Conservation (phyloP, 2,113 vertebrate species). For the Mesembrinibis cayennensis region DNA sequence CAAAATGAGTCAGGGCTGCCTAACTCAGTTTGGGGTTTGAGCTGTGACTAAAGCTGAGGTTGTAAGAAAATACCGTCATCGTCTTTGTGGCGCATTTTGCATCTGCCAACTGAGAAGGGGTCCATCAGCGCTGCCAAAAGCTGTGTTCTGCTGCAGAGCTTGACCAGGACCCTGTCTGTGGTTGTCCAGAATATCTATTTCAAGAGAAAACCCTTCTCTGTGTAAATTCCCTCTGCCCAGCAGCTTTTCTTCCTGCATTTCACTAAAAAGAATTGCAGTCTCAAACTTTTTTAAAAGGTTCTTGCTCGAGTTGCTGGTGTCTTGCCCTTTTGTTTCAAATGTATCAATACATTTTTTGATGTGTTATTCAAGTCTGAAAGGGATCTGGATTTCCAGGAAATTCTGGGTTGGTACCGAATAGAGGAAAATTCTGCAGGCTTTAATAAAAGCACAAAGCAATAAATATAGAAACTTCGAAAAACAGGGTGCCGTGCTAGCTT, state of each 20-base stretch:
- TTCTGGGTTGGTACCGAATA: not conserved
- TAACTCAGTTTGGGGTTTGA: not conserved
- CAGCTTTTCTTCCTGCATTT: not conserved
- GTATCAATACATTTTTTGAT: not conserved
- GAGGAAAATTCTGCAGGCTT: not conserved
- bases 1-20: not conserved
- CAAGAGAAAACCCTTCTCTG: not conserved
- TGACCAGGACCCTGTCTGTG: not conserved
- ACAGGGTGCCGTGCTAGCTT: not conserved
- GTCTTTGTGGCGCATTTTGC: not conserved
- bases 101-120: not conserved
- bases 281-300: not conserved
- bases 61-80: not conserved
- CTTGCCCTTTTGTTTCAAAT: not conserved
- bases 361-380: not conserved
- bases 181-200: not conserved
- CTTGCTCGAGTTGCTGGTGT: not conserved
- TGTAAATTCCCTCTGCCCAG: not conserved
- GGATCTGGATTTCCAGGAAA: not conserved
- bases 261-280: not conserved
- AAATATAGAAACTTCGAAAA: not conserved
- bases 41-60: not conserved
- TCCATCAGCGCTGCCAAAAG: not conserved
- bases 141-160: not conserved
- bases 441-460: not conserved